Conservation (phyloP, 2,888 invertebrate species). For the Tromatobia lineatoria region DNA sequence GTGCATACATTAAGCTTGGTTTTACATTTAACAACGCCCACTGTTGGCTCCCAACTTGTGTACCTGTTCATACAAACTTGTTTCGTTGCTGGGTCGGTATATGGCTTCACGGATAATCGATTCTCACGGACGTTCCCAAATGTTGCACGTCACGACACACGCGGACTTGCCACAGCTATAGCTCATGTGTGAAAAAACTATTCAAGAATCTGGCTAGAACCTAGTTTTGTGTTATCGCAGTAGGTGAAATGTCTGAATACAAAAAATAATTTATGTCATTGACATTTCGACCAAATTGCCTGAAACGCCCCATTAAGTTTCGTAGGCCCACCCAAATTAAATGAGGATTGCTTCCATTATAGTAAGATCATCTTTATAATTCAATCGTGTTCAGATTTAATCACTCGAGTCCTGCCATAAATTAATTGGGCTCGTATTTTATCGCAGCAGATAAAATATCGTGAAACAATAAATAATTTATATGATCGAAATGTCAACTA, state of each 20-base stretch:
- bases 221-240: background rate
- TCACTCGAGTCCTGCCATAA: too few relatives aligned
- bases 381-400: too few relatives aligned
- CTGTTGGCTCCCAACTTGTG: slow-evolving; percentile 31
- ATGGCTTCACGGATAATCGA: slow-evolving; percentile 52
- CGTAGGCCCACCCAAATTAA: slow-evolving; percentile 61
- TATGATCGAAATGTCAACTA: slow-evolving; percentile 37
- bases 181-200: slow-evolving; percentile 42
- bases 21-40: slow-evolving; percentile 72
- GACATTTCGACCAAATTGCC: slow-evolving; percentile 15
- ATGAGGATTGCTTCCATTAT: slow-evolving; percentile 63
- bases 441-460: slow-evolving; percentile 32
- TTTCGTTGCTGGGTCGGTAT: slow-evolving; percentile 19
- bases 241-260: slow-evolving; percentile 28
- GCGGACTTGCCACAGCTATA: background rate
- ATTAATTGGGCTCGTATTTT: too few relatives aligned
- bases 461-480: slow-evolving; percentile 30
- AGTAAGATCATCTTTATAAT: slow-evolving; percentile 18
- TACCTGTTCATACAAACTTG: slow-evolving; percentile 57
- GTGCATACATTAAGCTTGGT: slow-evolving; percentile 71
- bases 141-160: slow-evolving; percentile 27
- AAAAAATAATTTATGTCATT: slow-evolving; percentile 49
- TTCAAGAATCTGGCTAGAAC: slow-evolving; percentile 18
- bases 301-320: slow-evolving; percentile 49
- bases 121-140: slow-evolving; percentile 47